These are phyloP conservation scores for Asobara japonica DNA, from an alignment of 1,140 invertebrate genomes.

Conservation along the genomic window DNA sequence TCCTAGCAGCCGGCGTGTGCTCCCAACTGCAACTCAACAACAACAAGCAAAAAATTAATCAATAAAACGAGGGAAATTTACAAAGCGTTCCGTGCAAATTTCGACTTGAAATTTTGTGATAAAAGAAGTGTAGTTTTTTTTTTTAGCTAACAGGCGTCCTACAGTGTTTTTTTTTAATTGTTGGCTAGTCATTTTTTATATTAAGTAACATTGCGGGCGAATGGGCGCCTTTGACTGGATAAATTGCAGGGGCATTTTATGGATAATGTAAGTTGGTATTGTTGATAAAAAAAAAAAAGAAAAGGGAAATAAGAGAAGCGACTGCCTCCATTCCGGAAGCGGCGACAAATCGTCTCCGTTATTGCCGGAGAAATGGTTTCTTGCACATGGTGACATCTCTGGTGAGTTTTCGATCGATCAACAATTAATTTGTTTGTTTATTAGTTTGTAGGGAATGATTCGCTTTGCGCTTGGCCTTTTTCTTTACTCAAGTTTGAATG, in stretches of 20 bases:
- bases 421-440: background rate
- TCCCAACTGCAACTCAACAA: background rate
- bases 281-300: background rate
- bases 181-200: too few species aligned
- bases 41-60: background rate
- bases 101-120: too few species aligned
- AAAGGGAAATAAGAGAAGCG: background rate
- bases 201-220: too few species aligned
- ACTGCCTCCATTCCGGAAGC: conserved; percentile 18
- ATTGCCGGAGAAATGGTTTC: conserved; percentile 35
- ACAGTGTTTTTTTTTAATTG: too few species aligned
- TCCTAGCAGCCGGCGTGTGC: background rate
- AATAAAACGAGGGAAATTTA: too few species aligned
- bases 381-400: conserved; percentile 40
- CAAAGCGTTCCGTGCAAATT: too few species aligned
- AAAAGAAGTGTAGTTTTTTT: too few species aligned
- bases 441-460: background rate
- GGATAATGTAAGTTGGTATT: background rate
- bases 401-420: conserved; percentile 16
- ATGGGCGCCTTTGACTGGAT: too few species aligned
- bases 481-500: background rate
- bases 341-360: conserved; percentile 31
- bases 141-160: too few species aligned
- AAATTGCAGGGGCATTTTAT: background rate
- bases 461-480: background rate